phyloP scores from a whole-genome alignment of 2,797 vertebrate genomes.

The Poeciliopsis infans region DNA sequence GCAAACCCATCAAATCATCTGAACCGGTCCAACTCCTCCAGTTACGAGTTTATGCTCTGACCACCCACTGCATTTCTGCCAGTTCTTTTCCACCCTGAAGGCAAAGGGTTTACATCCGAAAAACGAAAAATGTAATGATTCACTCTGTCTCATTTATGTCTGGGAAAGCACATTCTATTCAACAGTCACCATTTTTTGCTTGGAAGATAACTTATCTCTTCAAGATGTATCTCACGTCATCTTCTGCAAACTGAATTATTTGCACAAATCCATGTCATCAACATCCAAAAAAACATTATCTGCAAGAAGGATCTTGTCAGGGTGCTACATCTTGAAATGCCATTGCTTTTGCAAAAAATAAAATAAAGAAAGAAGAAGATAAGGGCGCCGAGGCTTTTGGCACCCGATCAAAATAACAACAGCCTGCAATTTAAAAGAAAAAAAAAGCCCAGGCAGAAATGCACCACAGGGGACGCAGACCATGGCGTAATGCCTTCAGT shows the following conservation, averaged over 20 bases:
- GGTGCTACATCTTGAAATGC: constrained; percentile 25
- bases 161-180: constrained; percentile 19
- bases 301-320: constrained; percentile 35
- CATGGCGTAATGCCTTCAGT: constrained; percentile 7
- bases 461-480: neutral
- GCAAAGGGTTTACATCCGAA: constrained; percentile 18
- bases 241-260: constrained; percentile 31
- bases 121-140: constrained; percentile 27
- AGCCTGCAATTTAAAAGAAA: neutral
- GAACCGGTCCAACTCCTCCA: constrained; percentile 26
- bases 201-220: constrained; percentile 30
- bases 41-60: constrained; percentile 44
- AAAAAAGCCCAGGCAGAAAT: constrained; percentile 4
- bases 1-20: constrained; percentile 26
- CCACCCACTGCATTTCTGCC: constrained; percentile 8
- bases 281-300: constrained; percentile 22
- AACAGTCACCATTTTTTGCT: constrained; percentile 10
- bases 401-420: constrained; percentile 26
- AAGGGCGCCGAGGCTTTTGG: constrained; percentile 32
- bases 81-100: neutral
- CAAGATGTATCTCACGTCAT: constrained; percentile 28
- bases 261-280: constrained; percentile 21
- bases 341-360: constrained; percentile 7
- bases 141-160: constrained; percentile 32
- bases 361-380: neutral